Conservation (phyloP, 2,113 vertebrate species). For the Pavo muticus region DNA sequence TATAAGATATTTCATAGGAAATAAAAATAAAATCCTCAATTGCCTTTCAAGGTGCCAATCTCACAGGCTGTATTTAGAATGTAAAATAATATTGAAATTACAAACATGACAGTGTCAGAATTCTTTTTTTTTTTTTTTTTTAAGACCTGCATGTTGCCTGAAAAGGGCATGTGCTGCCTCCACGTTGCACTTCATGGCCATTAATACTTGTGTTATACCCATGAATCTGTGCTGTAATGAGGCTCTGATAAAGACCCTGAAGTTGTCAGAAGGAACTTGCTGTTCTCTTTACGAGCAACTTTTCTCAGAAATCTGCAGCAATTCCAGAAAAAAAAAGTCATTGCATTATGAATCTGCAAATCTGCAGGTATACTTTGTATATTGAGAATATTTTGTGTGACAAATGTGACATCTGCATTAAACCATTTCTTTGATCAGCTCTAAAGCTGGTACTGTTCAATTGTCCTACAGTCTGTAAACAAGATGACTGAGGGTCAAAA, state of each 20-base stretch:
- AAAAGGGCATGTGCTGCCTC: neutral
- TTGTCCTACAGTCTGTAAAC: rapidly evolving
- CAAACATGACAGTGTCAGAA: neutral
- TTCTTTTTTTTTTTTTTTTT: neutral
- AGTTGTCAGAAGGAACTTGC: neutral
- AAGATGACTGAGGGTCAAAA: neutral
- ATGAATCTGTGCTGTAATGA: neutral
- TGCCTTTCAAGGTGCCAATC: neutral
- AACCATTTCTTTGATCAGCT: neutral
- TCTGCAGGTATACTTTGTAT: neutral
- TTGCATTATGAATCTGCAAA: neutral
- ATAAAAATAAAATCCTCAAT: neutral
- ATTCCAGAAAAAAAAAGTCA: neutral
- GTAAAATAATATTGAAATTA: neutral
- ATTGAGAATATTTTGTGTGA: neutral
- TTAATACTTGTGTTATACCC: neutral
- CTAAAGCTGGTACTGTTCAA: neutral
- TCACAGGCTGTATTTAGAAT: neutral
- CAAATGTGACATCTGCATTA: neutral
- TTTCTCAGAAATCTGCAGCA: neutral
- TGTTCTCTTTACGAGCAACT: neutral
- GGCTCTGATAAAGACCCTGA: neutral
- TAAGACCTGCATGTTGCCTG: neutral
- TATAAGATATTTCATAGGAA: neutral
- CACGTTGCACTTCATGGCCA: neutral